Conservation (phyloP, 23 tunicate genomes). For the Trididemnum nubilum region DNA sequence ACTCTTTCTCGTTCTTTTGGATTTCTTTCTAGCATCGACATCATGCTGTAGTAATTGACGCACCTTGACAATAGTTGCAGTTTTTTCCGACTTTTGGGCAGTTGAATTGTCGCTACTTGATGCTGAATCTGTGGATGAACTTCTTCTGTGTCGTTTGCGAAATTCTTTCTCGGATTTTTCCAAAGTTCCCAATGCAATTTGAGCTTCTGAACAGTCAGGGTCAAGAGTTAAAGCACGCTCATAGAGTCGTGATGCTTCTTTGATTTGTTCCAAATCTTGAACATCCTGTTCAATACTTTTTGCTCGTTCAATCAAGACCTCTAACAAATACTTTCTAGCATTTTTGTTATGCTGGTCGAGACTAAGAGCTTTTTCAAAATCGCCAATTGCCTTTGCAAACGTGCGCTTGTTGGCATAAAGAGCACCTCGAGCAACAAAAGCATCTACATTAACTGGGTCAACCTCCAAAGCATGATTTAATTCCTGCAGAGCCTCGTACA, state of each 20-base stretch:
- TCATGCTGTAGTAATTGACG: conserved; percentile 51
- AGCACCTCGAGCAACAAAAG: conserved; percentile 95
- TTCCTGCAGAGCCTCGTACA: conserved; percentile 78
- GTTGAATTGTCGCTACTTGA: not conserved
- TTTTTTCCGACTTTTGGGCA: conserved; percentile 29
- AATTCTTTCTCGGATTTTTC: conserved; percentile 23
- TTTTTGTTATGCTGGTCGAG: conserved; percentile 68
- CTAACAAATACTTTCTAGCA: conserved; percentile 82
- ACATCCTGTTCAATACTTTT: conserved; percentile 58
- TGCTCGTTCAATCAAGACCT: conserved; percentile 77
- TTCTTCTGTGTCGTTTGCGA: not conserved
- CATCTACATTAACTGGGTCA: conserved; percentile 86
- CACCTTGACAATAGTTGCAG: conserved; percentile 59
- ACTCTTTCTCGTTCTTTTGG: not conserved
- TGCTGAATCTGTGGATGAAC: conserved; percentile 35
- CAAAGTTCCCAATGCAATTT: conserved; percentile 40
- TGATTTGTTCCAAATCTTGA: conserved; percentile 49
- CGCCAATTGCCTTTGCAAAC: conserved; percentile 70
- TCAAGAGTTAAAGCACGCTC: conserved; percentile 58
- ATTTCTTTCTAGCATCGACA: conserved; percentile 4
- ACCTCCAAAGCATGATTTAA: conserved; percentile 83
- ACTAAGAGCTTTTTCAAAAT: conserved; percentile 76
- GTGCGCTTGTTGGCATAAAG: conserved; percentile 76
- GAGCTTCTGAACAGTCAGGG: conserved; percentile 64
- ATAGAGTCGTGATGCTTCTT: conserved; percentile 61